Percentiles rank a stretch among this genome's conserved stretches.
Evolutionary conservation across 2,113 vertebrate species (phyloP).

Genomic region (Gallinago media): DNA sequence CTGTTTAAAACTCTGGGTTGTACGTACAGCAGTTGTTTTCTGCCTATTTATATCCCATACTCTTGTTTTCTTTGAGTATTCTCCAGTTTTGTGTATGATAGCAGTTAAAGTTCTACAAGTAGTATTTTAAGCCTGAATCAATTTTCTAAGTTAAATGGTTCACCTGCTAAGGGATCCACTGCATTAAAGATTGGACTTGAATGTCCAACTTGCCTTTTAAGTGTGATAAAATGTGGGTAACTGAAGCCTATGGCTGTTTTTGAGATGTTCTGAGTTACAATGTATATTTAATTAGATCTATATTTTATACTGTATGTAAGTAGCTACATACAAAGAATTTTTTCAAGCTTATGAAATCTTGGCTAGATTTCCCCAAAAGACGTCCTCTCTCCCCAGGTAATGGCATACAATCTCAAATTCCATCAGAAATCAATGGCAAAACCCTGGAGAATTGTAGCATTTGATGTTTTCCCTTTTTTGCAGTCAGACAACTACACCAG

Average conservation of each 20-base stretch:
- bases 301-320: background rate
- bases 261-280: background rate
- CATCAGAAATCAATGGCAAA: background rate
- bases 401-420: background rate
- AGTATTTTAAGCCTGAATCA: background rate
- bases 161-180: background rate
- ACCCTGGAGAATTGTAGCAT: background rate
- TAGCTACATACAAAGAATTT: background rate
- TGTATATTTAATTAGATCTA: background rate
- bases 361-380: background rate
- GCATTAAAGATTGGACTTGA: background rate
- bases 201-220: background rate
- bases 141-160: background rate
- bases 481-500: background rate
- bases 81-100: background rate
- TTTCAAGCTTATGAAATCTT: background rate
- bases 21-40: background rate
- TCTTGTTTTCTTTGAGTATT: background rate
- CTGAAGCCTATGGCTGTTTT: background rate
- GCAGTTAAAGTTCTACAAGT: background rate
- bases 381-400: background rate
- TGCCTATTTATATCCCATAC: background rate
- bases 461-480: background rate
- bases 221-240: background rate
- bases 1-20: background rate